Evolutionary conservation across 2,797 vertebrate genomes (phyloP), one percentile per base, ranked within the genome.

Genomic region (Sebastolobus alascanus): DNA sequence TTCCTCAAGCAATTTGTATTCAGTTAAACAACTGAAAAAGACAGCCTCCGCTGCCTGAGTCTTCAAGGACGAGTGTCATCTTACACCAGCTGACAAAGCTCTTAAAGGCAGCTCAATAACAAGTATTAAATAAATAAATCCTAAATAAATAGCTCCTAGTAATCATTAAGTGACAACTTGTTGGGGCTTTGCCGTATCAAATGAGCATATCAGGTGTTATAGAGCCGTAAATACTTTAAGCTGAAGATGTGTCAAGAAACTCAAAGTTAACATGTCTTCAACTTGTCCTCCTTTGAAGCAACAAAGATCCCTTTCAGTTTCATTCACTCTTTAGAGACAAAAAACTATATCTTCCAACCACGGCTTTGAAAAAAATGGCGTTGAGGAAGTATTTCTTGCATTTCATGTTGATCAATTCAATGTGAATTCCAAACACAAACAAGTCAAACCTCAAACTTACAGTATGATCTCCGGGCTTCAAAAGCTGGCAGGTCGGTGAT

Each of bases 21-120:
- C 11, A 13, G 25, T 25, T 56, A 6, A 25, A 16, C 27, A 25
- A 16, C n/a, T 66, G 22, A 54, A 75, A 77, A 61, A 63, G 20
- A 46, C 16, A 25, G 43, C 46, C 10, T 50, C 29, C 1, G 18
- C 46, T 20, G 27, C 5, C 5, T 35, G 12, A 60, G 68, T 52
- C 52, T 43, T 61, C 54, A 61, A 71, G 78, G 74, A 50, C 52
- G 46, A 35, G 75, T 38, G 37, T 6, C 22, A 54, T 35, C 55
- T 72, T 40, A 60, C 27, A 55, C 9, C 10, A 60, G 14, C 63
- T 69, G 50, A 55, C n/a, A 22, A 65, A 46, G 29, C 13, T 66
- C 46, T 38, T 56, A 35, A 75, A 64, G 20, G 29, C 40, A 67
- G 31, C 52, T 29, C 3, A 55, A 31, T 37, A 18, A 50, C 22